phyloP scores from a whole-genome alignment of 2,113 vertebrate species.

The Entelurus aequoreus region DNA sequence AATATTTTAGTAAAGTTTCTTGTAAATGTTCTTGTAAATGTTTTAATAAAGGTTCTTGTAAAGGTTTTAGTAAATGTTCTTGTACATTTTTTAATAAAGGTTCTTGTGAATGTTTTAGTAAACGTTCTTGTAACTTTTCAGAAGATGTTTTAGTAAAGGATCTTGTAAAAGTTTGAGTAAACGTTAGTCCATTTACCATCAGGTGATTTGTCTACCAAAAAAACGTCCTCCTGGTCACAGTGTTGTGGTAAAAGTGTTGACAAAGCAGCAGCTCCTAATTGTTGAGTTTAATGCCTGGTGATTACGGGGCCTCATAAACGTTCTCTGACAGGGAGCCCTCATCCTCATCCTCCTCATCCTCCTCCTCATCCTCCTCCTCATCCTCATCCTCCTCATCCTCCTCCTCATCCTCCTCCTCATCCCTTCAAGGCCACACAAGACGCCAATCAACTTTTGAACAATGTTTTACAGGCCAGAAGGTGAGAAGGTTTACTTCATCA shows the following conservation, averaged over 20 bases:
- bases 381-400: not conserved
- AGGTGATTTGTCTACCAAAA: no score
- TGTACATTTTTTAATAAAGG: no score
- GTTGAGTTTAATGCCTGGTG: constrained; percentile 75
- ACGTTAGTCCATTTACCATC: no score
- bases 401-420: no score
- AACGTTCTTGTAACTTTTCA: no score
- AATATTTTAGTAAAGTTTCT: no score
- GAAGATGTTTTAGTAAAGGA: no score
- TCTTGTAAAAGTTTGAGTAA: no score
- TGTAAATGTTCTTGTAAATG: no score
- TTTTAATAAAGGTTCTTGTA: no score
- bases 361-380: constrained; percentile 6
- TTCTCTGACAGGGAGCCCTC: constrained; percentile 32
- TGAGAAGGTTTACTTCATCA: constrained; percentile 63
- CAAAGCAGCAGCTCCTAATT: constrained; percentile 72
- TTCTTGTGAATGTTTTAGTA: no score
- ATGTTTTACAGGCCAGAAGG: constrained; percentile 54
- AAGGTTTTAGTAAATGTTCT: no score
- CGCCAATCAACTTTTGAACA: constrained; percentile 55
- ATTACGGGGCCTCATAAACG: constrained; percentile 71
- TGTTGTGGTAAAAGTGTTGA: constrained; percentile 58
- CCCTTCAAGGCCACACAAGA: constrained; percentile 68
- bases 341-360: constrained; percentile 9
- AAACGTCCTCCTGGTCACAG: not conserved